phyloP scores from a whole-genome alignment of 1,140 invertebrate genomes.

The Cotesia glomerata region DNA sequence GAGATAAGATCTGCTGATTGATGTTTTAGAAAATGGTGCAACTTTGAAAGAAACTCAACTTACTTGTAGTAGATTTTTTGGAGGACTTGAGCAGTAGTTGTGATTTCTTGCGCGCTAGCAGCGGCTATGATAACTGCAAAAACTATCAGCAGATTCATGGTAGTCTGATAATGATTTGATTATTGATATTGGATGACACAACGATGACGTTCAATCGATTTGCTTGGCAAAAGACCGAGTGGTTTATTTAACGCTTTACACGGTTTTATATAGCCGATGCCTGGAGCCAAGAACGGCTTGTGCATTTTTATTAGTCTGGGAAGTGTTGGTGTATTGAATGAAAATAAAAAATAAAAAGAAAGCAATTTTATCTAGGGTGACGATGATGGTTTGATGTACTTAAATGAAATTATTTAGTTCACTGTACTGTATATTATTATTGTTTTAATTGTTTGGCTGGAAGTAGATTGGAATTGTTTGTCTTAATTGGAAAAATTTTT shows the following conservation, averaged over 20 bases:
- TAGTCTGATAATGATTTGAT: background rate
- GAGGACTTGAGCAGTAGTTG: conserved; percentile 50
- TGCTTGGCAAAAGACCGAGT: conserved; percentile 58
- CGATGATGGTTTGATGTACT: conserved; percentile 34
- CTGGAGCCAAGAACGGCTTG: conserved; percentile 40
- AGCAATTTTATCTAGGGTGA: conserved; percentile 58
- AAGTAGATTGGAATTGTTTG: too few species aligned
- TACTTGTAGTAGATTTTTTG: conserved; percentile 58
- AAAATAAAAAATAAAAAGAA: conserved; percentile 52
- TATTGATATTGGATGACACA: background rate
- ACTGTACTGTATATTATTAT: background rate
- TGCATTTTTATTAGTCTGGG: conserved; percentile 58
- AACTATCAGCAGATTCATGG: conserved; percentile 50
- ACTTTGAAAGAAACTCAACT: conserved; percentile 5
- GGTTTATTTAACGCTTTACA: conserved; percentile 45
- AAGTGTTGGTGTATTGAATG: conserved; percentile 37
- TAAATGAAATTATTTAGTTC: conserved; percentile 21
- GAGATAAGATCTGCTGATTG: too few species aligned
- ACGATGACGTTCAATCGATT: conserved; percentile 45
- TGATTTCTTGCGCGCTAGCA: conserved; percentile 39
- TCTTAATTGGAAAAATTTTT: too few species aligned
- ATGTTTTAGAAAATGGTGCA: too few species aligned
- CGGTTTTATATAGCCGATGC: conserved; percentile 59
- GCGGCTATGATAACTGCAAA: conserved; percentile 41
- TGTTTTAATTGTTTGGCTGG: too few species aligned